Evolutionary conservation across 2,888 invertebrate species (phyloP).

Genomic region (Pseudanteris insignis): DNA sequence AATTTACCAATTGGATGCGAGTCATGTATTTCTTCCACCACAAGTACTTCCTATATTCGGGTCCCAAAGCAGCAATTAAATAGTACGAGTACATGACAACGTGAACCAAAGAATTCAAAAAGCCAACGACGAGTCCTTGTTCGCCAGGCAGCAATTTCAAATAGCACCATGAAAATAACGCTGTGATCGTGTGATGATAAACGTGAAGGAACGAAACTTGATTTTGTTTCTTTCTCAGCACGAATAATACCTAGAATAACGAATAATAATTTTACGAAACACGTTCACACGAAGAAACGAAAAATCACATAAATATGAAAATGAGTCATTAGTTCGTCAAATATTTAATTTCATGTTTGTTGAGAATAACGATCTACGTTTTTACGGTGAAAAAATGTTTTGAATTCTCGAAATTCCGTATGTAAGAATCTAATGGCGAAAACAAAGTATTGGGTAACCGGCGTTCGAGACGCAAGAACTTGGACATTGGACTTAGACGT

Average conservation of each 20-base stretch:
- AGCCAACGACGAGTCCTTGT: conserved; percentile 76
- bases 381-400: too few species aligned
- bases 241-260: conserved; percentile 71
- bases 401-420: too few species aligned
- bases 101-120: conserved; percentile 81
- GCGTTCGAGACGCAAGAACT: too few species aligned
- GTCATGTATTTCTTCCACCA: conserved; percentile 91
- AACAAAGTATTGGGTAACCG: too few species aligned
- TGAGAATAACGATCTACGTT: too few species aligned
- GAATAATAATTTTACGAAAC: too few species aligned
- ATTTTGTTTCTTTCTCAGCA: conserved; percentile 70
- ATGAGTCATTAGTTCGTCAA: too few species aligned
- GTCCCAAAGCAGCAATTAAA: conserved; percentile 79
- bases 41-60: conserved; percentile 77
- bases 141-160: conserved; percentile 71
- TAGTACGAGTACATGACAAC: conserved; percentile 86
- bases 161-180: conserved; percentile 66
- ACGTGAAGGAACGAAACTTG: conserved; percentile 72
- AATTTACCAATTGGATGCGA: conserved; percentile 79
- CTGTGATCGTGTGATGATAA: conserved; percentile 69
- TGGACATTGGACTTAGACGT: too few species aligned
- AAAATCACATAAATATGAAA: too few species aligned
- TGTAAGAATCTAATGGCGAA: too few species aligned
- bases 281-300: too few species aligned
- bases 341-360: too few species aligned